Evolutionary conservation across 1,140 invertebrate genomes (phyloP).

Genomic region (Argopecten irradians): DNA sequence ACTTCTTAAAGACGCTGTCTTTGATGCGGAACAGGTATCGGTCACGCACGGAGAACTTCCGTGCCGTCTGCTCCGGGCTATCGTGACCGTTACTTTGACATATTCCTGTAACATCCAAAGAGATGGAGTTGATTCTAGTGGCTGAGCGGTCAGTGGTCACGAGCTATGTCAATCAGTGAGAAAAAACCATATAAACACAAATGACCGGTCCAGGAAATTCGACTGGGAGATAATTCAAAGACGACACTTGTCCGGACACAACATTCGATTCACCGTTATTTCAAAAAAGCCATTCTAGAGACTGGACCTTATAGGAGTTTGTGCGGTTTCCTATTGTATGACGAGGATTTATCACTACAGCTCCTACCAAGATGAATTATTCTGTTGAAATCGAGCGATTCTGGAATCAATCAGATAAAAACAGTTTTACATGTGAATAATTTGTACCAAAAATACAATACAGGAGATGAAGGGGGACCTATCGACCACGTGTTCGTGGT

Average conservation of each 20-base stretch:
- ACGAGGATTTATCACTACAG: neutral
- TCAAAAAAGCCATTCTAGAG: neutral
- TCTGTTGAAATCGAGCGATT: neutral
- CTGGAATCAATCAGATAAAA: neutral
- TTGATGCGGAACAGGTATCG: neutral
- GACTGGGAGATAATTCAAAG: neutral
- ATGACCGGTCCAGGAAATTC: neutral
- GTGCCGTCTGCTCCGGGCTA: neutral
- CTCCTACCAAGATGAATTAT: neutral
- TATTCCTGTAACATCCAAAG: neutral
- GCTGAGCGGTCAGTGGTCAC: neutral
- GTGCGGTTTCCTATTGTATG: neutral
- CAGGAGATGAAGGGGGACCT: neutral
- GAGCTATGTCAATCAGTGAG: neutral
- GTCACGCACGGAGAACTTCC: neutral
- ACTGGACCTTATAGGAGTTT: neutral
- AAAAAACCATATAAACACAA: neutral
- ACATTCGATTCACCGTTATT: neutral
- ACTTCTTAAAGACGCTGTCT: neutral
- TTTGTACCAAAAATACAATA: slow-evolving; percentile 4
- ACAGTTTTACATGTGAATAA: neutral
- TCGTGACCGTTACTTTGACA: neutral
- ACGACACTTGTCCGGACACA: neutral
- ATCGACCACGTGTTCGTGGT: neutral
- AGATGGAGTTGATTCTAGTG: neutral